Conservation (phyloP, 2,797 vertebrate genomes). For the Typhlichthys eigenmanni region DNA sequence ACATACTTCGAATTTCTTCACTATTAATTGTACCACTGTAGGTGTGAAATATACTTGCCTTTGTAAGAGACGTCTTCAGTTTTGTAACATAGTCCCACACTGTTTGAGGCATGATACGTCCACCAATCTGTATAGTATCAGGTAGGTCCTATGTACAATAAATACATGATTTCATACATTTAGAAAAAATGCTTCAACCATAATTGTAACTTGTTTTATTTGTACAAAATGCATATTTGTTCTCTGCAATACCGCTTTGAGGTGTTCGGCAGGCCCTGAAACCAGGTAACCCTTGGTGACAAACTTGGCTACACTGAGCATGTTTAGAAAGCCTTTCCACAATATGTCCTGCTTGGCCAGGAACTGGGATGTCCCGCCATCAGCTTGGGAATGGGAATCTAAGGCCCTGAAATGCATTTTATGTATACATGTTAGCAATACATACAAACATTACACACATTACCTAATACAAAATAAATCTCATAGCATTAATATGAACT, state of each 20-base stretch:
- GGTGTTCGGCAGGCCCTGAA: conserved; percentile 88
- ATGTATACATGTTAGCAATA: conserved; percentile 23
- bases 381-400: conserved; percentile 76
- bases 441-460: conserved; percentile 30
- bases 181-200: background rate
- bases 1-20: background rate
- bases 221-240: background rate
- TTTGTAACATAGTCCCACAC: conserved; percentile 98
- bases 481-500: background rate
- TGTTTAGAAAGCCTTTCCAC: conserved; percentile 99
- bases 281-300: conserved; percentile 94
- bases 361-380: conserved; percentile 84
- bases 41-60: conserved; percentile 76
- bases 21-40: background rate
- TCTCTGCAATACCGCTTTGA: conserved; percentile 83
- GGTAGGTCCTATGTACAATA: conserved; percentile 87
- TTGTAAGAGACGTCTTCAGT: conserved; percentile 91
- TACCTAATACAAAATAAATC: conserved; percentile 2
- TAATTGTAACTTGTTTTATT: background rate
- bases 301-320: conserved; percentile 95
- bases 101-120: conserved; percentile 92
- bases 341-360: conserved; percentile 86
- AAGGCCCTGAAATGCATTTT: conserved; percentile 71
- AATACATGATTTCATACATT: background rate
- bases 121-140: conserved; percentile 95